Conservation (phyloP, 2,113 vertebrate genomes). For the Lycocorax pyrrhopterus region DNA sequence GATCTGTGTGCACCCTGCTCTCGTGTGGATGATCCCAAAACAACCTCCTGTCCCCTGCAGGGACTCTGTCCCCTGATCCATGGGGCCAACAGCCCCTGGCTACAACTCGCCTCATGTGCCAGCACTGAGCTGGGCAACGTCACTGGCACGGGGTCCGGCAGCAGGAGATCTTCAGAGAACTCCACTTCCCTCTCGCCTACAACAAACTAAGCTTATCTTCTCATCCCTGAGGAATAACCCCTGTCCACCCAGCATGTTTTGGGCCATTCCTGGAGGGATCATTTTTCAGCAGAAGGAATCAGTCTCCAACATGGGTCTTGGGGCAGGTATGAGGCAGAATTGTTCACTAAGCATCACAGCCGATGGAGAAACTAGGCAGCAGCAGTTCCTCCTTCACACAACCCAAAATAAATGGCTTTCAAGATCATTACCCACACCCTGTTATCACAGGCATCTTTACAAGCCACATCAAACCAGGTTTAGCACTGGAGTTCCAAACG, state of each 20-base stretch:
- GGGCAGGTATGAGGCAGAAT: not conserved
- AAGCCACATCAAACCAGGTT: not conserved
- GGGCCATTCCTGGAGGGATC: not conserved
- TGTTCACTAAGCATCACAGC: not conserved
- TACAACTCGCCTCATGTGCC: not conserved
- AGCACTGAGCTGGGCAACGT: fast-evolving
- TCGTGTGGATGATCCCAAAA: not conserved
- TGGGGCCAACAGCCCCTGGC: not conserved
- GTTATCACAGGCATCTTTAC: not conserved
- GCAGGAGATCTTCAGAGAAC: not conserved
- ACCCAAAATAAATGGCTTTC: not conserved
- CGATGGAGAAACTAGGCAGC: not conserved
- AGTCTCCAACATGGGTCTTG: not conserved
- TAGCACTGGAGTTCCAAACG: not conserved
- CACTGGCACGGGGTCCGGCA: fast-evolving
- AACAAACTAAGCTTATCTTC: not conserved
- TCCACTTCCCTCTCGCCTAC: fast-evolving
- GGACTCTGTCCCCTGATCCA: fast-evolving
- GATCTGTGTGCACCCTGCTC: not conserved
- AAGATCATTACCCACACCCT: not conserved
- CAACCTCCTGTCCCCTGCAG: not conserved
- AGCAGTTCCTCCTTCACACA: not conserved
- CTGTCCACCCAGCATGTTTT: fast-evolving
- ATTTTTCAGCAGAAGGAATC: not conserved
- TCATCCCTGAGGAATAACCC: not conserved